Percentiles rank a stretch among this genome's conserved stretches.
phyloP scores from a whole-genome alignment of 2,888 invertebrate species.

The Imbricaverruca yamaguchii region DNA sequence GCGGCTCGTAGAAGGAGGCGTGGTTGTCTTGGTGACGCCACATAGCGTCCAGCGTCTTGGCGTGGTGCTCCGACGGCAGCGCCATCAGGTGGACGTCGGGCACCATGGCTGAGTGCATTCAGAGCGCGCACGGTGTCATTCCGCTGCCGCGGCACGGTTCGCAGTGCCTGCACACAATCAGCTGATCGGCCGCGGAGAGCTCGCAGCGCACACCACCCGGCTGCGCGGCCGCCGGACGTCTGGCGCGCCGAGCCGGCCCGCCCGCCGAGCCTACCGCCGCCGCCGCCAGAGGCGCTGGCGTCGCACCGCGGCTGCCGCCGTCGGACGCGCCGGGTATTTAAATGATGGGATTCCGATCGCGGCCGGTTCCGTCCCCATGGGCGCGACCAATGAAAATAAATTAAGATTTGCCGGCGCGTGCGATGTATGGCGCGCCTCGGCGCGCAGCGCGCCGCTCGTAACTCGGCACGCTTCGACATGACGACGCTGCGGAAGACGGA shows the following conservation, averaged over 20 bases:
- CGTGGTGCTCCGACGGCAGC: not conserved
- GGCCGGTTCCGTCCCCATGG: not conserved
- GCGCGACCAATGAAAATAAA: slow-evolving; percentile 12
- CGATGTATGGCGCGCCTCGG: not conserved
- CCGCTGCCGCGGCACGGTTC: not conserved
- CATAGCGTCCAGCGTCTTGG: not conserved
- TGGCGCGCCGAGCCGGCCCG: not conserved
- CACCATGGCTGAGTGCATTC: slow-evolving; percentile 13
- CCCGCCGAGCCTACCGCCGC: not conserved
- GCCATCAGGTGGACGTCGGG: not conserved
- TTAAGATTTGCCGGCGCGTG: not conserved
- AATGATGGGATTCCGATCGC: slow-evolving; percentile 1
- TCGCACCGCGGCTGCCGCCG: too few relatives aligned
- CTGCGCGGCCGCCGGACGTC: not conserved
- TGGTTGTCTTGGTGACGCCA: not conserved
- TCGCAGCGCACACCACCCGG: not conserved
- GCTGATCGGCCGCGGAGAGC: not conserved
- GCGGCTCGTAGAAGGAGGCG: not conserved
- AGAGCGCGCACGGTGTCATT: not conserved
- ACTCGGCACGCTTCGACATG: not conserved
- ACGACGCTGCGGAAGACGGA: not conserved
- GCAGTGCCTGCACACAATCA: not conserved
- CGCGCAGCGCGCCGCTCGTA: not conserved
- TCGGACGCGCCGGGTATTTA: not conserved
- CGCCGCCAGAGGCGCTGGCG: slow-evolving; percentile 4